phyloP scores from a whole-genome alignment of 2,113 vertebrate genomes.

The Campylomormyrus tamandua region DNA sequence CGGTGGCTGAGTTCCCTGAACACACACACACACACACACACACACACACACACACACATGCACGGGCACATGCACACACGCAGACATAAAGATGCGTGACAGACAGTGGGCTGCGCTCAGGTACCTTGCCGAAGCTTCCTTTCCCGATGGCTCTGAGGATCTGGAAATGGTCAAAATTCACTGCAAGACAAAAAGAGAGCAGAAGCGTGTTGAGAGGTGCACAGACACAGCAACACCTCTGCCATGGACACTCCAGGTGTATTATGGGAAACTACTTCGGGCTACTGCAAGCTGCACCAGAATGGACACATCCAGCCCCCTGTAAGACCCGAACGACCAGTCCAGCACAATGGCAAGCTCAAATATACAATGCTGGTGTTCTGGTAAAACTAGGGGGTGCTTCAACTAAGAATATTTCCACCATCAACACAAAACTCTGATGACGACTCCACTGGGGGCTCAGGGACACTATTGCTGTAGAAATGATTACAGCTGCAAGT shows the following conservation, averaged over 20 bases:
- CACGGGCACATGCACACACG: background rate
- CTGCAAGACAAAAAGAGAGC: background rate
- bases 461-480: background rate
- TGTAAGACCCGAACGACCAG: background rate
- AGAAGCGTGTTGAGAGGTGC: background rate
- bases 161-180: conserved; percentile 6
- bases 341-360: background rate
- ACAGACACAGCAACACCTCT: background rate
- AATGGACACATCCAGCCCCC: background rate
- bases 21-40: background rate
- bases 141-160: conserved; percentile 2
- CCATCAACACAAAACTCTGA: background rate
- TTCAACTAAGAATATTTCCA: background rate
- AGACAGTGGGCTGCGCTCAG: background rate
- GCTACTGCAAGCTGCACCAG: background rate
- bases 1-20: background rate
- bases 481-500: background rate
- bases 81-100: background rate
- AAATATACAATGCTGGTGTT: background rate
- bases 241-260: background rate
- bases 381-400: background rate
- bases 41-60: background rate
- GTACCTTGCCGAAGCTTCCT: background rate
- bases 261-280: background rate
- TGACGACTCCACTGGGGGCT: background rate